Evolutionary conservation across 2,888 invertebrate species (phyloP).

Genomic region (Amiota minor): DNA sequence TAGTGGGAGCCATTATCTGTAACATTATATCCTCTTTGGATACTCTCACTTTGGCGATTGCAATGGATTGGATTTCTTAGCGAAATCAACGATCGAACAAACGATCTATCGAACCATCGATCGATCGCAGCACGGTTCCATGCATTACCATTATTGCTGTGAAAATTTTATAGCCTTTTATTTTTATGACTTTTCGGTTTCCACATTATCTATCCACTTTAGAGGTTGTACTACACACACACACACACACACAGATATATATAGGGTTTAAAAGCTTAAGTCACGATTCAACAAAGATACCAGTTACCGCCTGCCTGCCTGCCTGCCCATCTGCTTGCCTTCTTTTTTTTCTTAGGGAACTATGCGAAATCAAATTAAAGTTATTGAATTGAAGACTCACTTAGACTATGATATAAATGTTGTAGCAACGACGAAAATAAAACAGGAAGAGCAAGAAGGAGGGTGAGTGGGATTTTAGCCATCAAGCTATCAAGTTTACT

Average conservation of each 20-base stretch:
- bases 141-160: constrained; percentile 63
- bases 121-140: constrained; percentile 35
- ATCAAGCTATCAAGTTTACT: too few relatives aligned
- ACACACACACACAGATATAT: too few relatives aligned
- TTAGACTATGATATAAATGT: too few relatives aligned
- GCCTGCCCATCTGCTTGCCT: not conserved
- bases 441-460: too few relatives aligned
- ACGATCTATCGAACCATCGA: constrained; percentile 12
- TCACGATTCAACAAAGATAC: constrained; percentile 5
- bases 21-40: constrained; percentile 58
- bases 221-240: not conserved
- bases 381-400: not conserved
- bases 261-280: constrained; percentile 5
- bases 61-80: not conserved
- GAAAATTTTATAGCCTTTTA: constrained; percentile 65
- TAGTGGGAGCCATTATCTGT: constrained; percentile 49
- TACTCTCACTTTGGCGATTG: constrained; percentile 29
- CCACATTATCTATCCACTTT: not conserved
- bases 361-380: not conserved
- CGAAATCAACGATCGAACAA: constrained; percentile 46
- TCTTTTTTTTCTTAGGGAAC: not conserved
- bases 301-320: not conserved
- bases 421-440: too few relatives aligned
- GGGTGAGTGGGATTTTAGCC: too few relatives aligned
- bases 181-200: constrained; percentile 45